Conservation (phyloP, 2,888 invertebrate species). For the Diogma glabrata region DNA sequence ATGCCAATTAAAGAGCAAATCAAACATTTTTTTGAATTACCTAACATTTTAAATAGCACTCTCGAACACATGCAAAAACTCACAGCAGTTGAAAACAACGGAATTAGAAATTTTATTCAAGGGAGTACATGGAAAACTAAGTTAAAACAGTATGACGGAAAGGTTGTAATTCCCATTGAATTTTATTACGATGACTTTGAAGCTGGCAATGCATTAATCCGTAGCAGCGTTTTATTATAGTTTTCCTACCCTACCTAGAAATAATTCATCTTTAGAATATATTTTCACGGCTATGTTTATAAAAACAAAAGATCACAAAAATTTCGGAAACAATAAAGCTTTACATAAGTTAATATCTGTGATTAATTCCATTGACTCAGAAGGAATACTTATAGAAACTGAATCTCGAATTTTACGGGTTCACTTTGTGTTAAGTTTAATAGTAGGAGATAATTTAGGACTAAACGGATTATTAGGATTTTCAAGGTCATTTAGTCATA, state of each 20-base stretch:
- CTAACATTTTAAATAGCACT: neutral
- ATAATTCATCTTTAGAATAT: too few species aligned
- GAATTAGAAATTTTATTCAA: conserved; percentile 8
- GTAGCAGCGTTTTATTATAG: conserved; percentile 4
- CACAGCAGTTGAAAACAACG: neutral
- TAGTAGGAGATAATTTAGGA: conserved; percentile 17
- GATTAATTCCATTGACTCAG: conserved; percentile 9
- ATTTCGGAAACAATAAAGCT: conserved; percentile 13
- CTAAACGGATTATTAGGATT: conserved; percentile 16
- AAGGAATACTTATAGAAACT: conserved; percentile 3
- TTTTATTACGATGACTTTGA: neutral
- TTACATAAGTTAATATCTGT: conserved; percentile 7
- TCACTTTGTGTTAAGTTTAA: conserved; percentile 14
- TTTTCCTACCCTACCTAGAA: neutral
- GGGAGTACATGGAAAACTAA: conserved; percentile 6
- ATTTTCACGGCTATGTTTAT: too few species aligned
- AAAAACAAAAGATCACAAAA: conserved; percentile 12
- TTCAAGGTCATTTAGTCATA: conserved; percentile 15
- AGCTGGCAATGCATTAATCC: conserved; percentile 7
- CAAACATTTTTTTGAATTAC: conserved; percentile 3
- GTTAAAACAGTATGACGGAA: neutral
- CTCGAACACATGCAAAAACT: neutral
- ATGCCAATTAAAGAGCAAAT: conserved; percentile 4
- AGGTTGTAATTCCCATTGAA: neutral
- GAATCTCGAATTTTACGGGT: neutral